phyloP scores from a whole-genome alignment of 2,797 vertebrate species.

The Artibeus lituratus region DNA sequence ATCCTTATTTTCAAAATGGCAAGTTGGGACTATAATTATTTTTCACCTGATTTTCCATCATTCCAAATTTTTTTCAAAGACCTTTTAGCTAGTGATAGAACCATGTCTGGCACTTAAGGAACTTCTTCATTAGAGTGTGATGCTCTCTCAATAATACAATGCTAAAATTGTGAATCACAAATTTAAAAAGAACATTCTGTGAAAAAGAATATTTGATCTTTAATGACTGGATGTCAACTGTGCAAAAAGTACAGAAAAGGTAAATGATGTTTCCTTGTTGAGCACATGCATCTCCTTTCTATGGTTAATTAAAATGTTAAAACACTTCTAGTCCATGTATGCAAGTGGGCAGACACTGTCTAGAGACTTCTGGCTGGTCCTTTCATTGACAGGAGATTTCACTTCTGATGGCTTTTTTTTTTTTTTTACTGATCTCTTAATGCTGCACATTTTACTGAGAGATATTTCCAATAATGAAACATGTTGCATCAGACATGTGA shows the following conservation, averaged over 20 bases:
- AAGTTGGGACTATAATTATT: not conserved
- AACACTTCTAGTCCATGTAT: not conserved
- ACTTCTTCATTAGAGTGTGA: not conserved
- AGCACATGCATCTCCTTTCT: not conserved
- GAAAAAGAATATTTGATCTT: not conserved
- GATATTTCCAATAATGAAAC: conserved; percentile 6
- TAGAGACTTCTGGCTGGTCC: not conserved
- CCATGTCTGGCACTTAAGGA: not conserved
- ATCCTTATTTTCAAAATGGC: not conserved
- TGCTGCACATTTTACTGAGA: not conserved
- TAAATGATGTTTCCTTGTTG: not conserved
- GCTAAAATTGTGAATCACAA: not conserved
- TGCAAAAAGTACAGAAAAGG: not conserved
- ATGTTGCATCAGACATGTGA: not conserved
- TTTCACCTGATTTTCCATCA: not conserved
- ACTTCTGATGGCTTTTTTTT: not conserved
- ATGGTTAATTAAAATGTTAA: not conserved
- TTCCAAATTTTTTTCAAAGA: not conserved
- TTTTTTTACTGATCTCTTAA: not conserved
- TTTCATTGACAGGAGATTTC: not conserved
- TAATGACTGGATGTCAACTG: not conserved
- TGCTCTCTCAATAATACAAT: not conserved
- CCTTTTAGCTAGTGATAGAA: not conserved
- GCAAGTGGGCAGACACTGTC: not conserved
- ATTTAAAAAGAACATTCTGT: not conserved